Percentiles rank a stretch among this genome's conserved stretches.
These are phyloP conservation scores for Perognathus longimembris DNA, from an alignment of 2,113 vertebrate genomes.

Conservation along the genomic window DNA sequence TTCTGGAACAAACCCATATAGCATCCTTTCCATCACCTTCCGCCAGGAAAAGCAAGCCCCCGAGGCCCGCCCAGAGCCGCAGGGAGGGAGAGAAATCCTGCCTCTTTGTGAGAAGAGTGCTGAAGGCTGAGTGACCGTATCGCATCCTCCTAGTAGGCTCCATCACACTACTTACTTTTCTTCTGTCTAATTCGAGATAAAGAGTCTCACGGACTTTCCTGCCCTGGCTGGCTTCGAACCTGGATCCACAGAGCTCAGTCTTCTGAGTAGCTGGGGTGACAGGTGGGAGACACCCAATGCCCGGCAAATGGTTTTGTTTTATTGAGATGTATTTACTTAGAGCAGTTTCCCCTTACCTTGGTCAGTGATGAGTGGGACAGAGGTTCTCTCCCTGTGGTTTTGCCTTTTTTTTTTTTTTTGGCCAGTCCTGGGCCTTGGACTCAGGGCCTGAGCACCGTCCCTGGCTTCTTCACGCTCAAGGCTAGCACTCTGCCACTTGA, in stretches of 20 bases:
- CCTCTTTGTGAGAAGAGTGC: background rate
- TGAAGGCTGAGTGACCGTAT: background rate
- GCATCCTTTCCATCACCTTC: background rate
- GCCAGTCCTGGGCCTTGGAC: too few relatives aligned
- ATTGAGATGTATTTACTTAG: background rate
- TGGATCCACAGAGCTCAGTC: too few relatives aligned
- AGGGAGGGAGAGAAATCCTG: accelerated
- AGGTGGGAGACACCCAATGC: background rate
- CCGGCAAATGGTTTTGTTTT: background rate
- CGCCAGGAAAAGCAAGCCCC: background rate
- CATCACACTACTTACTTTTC: background rate
- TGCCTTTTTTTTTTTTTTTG: background rate
- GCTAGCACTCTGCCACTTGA: too few relatives aligned
- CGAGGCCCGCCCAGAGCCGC: background rate
- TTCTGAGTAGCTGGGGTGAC: too few relatives aligned
- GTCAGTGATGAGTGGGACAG: background rate
- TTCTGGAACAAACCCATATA: accelerated
- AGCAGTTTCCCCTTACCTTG: background rate
- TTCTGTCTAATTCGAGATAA: too few relatives aligned
- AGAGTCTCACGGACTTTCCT: background rate
- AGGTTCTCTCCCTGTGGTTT: too few relatives aligned
- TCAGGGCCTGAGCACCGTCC: too few relatives aligned
- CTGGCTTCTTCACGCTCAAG: too few relatives aligned
- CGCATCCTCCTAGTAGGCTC: background rate
- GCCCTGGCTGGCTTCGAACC: too few relatives aligned